phyloP scores from a whole-genome alignment of 2,888 invertebrate genomes.

The Meliscaeva auricollis region DNA sequence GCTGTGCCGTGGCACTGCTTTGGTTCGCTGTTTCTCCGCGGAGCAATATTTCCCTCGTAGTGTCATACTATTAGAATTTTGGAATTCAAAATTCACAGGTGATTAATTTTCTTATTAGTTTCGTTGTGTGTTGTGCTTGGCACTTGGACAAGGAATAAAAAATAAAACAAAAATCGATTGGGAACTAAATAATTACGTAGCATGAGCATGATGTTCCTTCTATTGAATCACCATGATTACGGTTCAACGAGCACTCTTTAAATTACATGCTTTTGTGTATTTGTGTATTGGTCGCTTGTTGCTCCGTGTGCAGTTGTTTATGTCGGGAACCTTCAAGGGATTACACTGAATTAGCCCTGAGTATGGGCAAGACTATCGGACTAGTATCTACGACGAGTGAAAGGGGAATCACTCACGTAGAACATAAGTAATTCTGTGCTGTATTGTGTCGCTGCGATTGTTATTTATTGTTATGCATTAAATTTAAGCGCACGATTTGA shows the following conservation, averaged over 20 bases:
- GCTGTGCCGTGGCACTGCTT: not conserved
- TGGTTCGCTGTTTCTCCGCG: not conserved
- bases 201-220: not conserved
- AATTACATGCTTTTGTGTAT: slow-evolving; percentile 5
- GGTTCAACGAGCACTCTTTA: slow-evolving; percentile 28
- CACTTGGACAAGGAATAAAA: not conserved
- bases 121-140: slow-evolving; percentile 26
- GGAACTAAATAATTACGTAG: slow-evolving; percentile 25
- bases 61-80: not conserved
- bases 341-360: slow-evolving; percentile 38
- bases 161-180: slow-evolving; percentile 35
- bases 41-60: not conserved
- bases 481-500: slow-evolving; percentile 35
- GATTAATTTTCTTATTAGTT: slow-evolving; percentile 53
- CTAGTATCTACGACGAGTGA: slow-evolving; percentile 32
- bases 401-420: slow-evolving; percentile 72
- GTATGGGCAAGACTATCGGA: slow-evolving; percentile 18
- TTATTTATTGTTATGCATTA: slow-evolving; percentile 46
- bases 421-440: slow-evolving; percentile 38
- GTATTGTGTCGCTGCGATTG: slow-evolving; percentile 29
- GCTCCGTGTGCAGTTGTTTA: not conserved
- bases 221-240: slow-evolving; percentile 19
- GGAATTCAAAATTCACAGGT: slow-evolving; percentile 45
- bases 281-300: not conserved
- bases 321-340: slow-evolving; percentile 5